These are phyloP conservation scores for Sceloporus undulatus DNA, from an alignment of 2,113 vertebrate genomes.

Conservation along the genomic window DNA sequence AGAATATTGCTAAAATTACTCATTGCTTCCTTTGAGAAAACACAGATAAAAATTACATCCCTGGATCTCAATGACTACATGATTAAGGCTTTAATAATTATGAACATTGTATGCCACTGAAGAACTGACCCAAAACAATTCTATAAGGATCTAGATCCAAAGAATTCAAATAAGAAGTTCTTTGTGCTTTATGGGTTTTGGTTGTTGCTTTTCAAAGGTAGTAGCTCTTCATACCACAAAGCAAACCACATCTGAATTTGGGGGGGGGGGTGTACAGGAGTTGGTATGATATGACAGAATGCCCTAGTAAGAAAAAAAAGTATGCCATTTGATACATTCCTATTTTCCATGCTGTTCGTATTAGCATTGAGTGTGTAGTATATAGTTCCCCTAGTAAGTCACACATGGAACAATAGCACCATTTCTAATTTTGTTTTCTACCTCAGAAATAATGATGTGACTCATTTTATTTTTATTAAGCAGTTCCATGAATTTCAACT, in stretches of 20 bases:
- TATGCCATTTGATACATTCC: no score
- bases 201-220: background rate
- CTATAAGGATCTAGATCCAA: background rate
- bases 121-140: background rate
- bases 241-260: background rate
- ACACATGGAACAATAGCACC: background rate
- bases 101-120: background rate
- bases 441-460: background rate
- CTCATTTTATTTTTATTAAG: constrained; percentile 18
- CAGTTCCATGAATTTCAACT: constrained; percentile 5
- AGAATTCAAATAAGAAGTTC: background rate
- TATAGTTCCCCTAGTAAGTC: background rate
- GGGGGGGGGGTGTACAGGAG: no score
- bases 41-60: no score
- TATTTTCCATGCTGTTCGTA: background rate
- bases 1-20: no score
- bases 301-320: background rate
- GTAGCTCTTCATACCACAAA: background rate
- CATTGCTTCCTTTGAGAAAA: no score
- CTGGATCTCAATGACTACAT: background rate
- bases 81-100: background rate
- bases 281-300: background rate
- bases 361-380: background rate
- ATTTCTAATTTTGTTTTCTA: background rate
- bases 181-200: background rate